Conservation (phyloP, 2,113 vertebrate species). For the Elanoides forficatus region DNA sequence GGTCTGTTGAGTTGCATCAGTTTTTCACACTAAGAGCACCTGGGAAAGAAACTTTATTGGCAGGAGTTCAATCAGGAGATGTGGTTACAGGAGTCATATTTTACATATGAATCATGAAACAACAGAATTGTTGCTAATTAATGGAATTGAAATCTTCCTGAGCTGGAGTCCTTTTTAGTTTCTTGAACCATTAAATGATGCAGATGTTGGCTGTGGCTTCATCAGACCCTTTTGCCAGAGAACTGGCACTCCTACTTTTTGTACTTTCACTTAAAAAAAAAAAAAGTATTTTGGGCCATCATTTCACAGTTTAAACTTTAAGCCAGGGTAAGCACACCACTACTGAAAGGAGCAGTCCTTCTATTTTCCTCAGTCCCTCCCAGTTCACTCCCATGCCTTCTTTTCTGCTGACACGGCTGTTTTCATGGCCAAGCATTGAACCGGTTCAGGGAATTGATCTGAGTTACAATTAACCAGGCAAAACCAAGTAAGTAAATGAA, state of each 20-base stretch:
- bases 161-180: neutral
- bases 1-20: neutral
- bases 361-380: neutral
- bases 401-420: neutral
- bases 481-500: neutral
- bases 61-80: neutral
- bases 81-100: neutral
- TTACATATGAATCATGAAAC: neutral
- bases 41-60: neutral
- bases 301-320: neutral
- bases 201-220: neutral
- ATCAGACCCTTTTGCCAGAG: neutral
- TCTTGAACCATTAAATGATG: neutral
- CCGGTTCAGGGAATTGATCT: neutral
- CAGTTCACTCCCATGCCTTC: neutral
- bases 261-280: neutral
- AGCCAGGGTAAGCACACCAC: neutral
- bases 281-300: neutral
- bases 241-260: neutral
- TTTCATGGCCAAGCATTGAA: neutral
- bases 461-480: neutral
- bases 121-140: neutral
- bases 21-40: neutral
- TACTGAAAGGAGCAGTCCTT: neutral
- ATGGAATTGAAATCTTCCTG: neutral